Conservation (phyloP, 2,888 invertebrate genomes). For the Idaea dimidiata region DNA sequence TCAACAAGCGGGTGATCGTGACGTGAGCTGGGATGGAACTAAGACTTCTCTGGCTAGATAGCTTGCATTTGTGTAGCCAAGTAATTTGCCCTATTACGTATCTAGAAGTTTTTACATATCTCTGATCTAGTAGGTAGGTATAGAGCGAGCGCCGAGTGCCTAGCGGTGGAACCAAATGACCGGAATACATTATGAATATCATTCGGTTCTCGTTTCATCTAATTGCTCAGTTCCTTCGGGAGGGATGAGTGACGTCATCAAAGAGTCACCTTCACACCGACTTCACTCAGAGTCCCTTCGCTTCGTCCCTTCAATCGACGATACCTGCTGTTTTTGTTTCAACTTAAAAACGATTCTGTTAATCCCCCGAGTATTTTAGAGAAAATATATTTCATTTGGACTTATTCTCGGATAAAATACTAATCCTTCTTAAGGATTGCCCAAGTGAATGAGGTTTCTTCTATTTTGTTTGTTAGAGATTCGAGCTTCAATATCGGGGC, state of each 20-base stretch:
- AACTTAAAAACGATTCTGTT: constrained; percentile 20
- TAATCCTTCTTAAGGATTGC: constrained; percentile 24
- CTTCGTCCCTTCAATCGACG: not conserved
- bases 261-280: not conserved
- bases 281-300: not conserved
- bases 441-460: constrained; percentile 18
- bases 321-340: not conserved
- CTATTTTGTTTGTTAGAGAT: constrained; percentile 11
- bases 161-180: not conserved
- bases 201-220: not conserved
- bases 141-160: not conserved
- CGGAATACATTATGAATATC: constrained; percentile 1
- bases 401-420: constrained; percentile 25
- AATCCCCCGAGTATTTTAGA: constrained; percentile 19
- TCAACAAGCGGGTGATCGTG: too few relatives aligned
- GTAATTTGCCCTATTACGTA: too few relatives aligned
- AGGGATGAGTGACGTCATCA: not conserved
- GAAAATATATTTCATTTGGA: constrained; percentile 27
- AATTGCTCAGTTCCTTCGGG: not conserved
- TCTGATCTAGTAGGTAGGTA: too few relatives aligned
- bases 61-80: too few relatives aligned
- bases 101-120: too few relatives aligned
- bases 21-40: too few relatives aligned
- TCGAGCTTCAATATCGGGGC: constrained; percentile 3
- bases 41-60: too few relatives aligned